Conservation (phyloP, 1,140 invertebrate genomes). For the Cyrtorhinus lividipennis region DNA sequence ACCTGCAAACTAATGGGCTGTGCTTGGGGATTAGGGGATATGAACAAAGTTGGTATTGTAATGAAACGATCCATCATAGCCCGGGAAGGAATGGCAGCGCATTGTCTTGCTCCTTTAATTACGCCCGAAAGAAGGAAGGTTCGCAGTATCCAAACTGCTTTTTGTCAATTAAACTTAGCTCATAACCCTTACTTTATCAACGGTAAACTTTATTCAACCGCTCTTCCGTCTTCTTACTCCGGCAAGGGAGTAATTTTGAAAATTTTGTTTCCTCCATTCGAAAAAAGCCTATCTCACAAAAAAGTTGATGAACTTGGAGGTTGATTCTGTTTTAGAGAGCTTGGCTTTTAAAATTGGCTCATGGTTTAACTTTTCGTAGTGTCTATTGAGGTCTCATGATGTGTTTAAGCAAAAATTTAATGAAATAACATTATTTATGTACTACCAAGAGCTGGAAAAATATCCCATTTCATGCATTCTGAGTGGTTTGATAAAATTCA, state of each 20-base stretch:
- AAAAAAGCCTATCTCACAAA: too few species aligned
- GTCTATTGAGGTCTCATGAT: too few species aligned
- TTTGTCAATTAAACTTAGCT: conserved; percentile 16
- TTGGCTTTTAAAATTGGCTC: too few species aligned
- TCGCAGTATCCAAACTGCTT: conserved; percentile 2
- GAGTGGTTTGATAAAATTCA: too few species aligned
- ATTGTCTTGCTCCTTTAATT: conserved; percentile 11
- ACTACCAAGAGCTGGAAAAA: too few species aligned
- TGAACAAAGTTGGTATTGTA: conserved; percentile 17
- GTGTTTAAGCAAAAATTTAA: too few species aligned
- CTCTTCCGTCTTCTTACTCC: background rate
- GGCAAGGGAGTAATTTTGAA: background rate
- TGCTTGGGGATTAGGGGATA: conserved; percentile 11
- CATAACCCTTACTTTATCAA: conserved; percentile 15
- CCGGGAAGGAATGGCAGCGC: conserved; percentile 10
- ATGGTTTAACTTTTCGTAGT: too few species aligned
- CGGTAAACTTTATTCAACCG: conserved; percentile 12
- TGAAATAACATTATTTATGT: too few species aligned
- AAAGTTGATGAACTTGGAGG: too few species aligned
- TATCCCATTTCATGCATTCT: too few species aligned
- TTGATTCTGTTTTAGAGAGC: too few species aligned
- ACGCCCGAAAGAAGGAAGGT: conserved; percentile 10
- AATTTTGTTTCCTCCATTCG: conserved; percentile 2
- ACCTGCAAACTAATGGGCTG: background rate
- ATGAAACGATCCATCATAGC: conserved; percentile 16